phyloP scores from a whole-genome alignment of 2,113 vertebrate genomes.

The Tringa solitaria region DNA sequence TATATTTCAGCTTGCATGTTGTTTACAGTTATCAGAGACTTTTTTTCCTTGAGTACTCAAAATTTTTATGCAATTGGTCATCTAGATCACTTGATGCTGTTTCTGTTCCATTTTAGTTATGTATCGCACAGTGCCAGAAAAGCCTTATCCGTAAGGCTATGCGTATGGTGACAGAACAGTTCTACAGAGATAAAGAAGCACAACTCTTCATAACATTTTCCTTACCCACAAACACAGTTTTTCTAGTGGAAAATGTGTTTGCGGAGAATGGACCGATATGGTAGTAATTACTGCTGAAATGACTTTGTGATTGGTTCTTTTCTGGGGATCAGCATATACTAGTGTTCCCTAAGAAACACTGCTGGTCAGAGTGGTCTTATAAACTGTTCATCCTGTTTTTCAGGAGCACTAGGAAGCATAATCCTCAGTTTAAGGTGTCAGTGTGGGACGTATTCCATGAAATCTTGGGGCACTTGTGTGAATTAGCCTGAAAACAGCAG shows the following conservation, averaged over 20 bases:
- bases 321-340: not conserved
- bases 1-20: not conserved
- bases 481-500: not conserved
- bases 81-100: not conserved
- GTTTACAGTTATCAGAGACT: not conserved
- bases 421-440: not conserved
- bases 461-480: not conserved
- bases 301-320: not conserved
- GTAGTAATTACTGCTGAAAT: not conserved
- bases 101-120: not conserved
- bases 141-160: not conserved
- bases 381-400: not conserved
- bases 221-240: not conserved
- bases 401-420: not conserved
- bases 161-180: rapidly evolving
- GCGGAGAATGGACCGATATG: not conserved
- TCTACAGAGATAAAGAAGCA: not conserved
- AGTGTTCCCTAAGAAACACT: not conserved
- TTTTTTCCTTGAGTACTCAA: not conserved
- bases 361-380: not conserved
- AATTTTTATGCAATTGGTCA: not conserved
- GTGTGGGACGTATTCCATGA: not conserved
- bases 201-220: not conserved
- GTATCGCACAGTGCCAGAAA: not conserved
- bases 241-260: not conserved